These are phyloP conservation scores for Diplodus puntazzo DNA, from an alignment of 2,797 vertebrate genomes.

Conservation along the genomic window DNA sequence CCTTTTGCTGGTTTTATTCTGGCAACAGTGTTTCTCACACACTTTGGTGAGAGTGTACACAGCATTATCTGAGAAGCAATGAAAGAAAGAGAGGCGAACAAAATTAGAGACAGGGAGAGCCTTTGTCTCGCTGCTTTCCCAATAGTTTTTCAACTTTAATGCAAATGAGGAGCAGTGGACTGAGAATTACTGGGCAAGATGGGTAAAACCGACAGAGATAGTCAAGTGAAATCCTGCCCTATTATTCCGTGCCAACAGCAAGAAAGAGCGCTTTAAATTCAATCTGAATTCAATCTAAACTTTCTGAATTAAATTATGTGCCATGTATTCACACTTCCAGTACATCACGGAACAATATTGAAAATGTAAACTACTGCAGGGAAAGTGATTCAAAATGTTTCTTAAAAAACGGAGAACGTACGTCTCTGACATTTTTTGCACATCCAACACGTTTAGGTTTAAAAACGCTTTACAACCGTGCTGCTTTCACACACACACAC, in stretches of 20 bases:
- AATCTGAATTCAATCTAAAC: conserved; percentile 13
- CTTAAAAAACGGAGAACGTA: not conserved
- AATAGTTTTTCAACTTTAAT: conserved; percentile 70
- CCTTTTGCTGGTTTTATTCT: conserved; percentile 9
- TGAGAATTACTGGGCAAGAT: conserved; percentile 42
- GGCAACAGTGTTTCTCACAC: conserved; percentile 26
- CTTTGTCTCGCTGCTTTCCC: conserved; percentile 64
- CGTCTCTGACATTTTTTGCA: not conserved
- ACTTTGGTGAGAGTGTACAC: conserved; percentile 32
- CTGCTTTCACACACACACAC: conserved; percentile 26
- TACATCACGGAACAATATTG: not conserved
- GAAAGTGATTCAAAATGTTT: not conserved
- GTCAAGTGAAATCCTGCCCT: conserved; percentile 12
- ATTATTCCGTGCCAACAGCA: conserved; percentile 35
- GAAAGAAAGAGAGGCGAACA: conserved; percentile 51
- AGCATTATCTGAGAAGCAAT: conserved; percentile 50
- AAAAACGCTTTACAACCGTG: not conserved
- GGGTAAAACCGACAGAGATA: conserved; percentile 32
- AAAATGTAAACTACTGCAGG: not conserved
- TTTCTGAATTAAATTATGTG: not conserved
- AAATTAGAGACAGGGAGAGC: conserved; percentile 55
- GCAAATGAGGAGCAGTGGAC: conserved; percentile 70
- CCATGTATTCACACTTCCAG: not conserved
- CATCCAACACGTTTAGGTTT: conserved; percentile 35
- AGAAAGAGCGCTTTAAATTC: not conserved